phyloP scores from a whole-genome alignment of 1,140 invertebrate genomes.

The Nylanderia fulva region DNA sequence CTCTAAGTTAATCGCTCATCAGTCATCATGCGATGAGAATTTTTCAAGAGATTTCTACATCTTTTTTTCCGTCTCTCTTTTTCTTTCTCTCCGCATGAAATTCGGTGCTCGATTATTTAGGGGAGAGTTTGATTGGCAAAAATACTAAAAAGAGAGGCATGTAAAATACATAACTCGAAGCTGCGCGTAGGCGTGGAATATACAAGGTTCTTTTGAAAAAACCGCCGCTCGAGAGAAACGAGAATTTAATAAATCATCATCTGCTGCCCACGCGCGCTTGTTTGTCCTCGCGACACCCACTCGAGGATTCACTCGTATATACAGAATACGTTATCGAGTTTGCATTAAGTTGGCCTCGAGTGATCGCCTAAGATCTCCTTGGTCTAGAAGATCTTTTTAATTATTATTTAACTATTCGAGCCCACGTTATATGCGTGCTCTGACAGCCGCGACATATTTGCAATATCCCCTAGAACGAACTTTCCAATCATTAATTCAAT shows the following conservation, averaged over 20 bases:
- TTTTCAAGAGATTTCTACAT: neutral
- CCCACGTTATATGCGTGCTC: conserved; percentile 26
- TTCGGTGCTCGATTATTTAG: neutral
- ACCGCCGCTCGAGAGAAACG: conserved; percentile 2
- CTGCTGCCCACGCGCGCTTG: conserved; percentile 1
- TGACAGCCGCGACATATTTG: neutral
- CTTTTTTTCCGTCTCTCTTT: neutral
- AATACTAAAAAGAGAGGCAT: neutral
- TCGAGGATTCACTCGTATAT: neutral
- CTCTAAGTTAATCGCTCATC: neutral
- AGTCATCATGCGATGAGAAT: neutral
- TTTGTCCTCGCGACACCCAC: conserved; percentile 52
- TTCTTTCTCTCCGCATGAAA: too few species aligned
- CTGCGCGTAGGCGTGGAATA: conserved; percentile 10
- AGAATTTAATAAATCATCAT: conserved; percentile 51
- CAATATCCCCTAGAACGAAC: neutral
- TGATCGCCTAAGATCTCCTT: neutral
- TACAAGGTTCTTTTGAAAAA: conserved; percentile 3
- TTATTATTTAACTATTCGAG: conserved; percentile 50
- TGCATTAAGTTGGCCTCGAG: neutral
- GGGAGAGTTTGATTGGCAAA: neutral
- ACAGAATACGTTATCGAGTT: conserved; percentile 44
- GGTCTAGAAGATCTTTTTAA: conserved; percentile 61
- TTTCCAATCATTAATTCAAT: conserved; percentile 18
- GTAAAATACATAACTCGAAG: neutral